A percentile compares a stretch with the other conserved stretches of the same genome.
Conservation (phyloP, 2,113 vertebrate genomes). For the Dasyprocta punctata region DNA sequence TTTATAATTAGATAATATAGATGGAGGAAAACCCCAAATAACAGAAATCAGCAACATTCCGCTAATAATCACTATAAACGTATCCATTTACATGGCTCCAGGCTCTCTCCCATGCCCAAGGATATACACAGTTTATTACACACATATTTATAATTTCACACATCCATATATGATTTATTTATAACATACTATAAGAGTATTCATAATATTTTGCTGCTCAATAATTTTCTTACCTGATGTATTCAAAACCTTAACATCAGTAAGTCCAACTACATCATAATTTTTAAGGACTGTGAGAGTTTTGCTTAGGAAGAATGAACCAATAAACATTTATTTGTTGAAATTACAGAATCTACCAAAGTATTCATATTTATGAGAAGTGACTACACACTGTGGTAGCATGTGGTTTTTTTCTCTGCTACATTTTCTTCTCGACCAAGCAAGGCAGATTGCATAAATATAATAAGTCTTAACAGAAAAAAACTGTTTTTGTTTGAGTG, state of each 20-base stretch:
- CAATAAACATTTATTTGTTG: neutral
- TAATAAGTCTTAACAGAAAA: constrained; percentile 44
- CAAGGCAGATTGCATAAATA: constrained; percentile 48
- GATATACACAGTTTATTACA: neutral
- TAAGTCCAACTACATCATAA: neutral
- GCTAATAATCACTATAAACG: neutral
- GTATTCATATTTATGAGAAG: constrained; percentile 5
- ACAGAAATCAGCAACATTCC: neutral
- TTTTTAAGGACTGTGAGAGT: neutral
- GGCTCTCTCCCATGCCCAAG: neutral
- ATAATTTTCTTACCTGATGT: neutral
- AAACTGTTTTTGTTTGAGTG: constrained; percentile 65
- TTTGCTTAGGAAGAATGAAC: neutral
- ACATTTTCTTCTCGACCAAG: constrained; percentile 44
- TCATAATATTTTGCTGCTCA: neutral
- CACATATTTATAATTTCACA: neutral
- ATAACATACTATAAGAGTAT: neutral
- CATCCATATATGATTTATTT: neutral
- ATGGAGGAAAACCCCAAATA: neutral
- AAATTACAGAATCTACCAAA: constrained; percentile 14
- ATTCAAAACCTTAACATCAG: neutral
- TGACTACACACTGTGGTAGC: neutral
- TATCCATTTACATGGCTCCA: neutral
- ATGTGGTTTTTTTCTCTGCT: neutral
- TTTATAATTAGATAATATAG: neutral